These are phyloP conservation scores for Dynastes maya DNA, from an alignment of 2,888 invertebrate species.

Conservation along the genomic window DNA sequence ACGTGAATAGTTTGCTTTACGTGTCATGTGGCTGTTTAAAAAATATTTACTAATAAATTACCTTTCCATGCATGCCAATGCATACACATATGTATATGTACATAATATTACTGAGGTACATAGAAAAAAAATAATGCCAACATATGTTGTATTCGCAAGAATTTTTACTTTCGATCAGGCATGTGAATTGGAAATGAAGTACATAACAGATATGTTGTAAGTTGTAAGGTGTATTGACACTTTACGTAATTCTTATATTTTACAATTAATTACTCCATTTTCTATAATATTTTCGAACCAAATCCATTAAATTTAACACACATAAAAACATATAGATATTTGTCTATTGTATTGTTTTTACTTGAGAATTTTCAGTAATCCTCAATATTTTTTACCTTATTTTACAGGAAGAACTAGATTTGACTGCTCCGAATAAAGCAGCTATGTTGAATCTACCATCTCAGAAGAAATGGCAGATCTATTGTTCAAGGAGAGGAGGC, in stretches of 20 bases:
- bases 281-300: neutral
- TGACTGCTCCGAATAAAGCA: conserved; percentile 94
- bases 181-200: neutral
- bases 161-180: no score
- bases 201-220: neutral
- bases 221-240: neutral
- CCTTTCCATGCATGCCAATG: neutral
- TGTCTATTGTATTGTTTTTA: no score
- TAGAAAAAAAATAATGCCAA: no score
- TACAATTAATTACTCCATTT: neutral
- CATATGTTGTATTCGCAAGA: no score
- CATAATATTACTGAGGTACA: neutral
- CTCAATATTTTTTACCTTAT: conserved; percentile 42
- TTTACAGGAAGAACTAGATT: conserved; percentile 89
- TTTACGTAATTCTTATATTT: neutral
- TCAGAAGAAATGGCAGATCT: conserved; percentile 98
- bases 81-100: neutral
- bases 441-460: conserved; percentile 94
- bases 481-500: conserved; percentile 88
- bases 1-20: neutral
- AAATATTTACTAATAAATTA: conserved; percentile 9
- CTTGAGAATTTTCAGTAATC: no score
- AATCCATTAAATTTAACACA: no score
- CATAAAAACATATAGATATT: no score
- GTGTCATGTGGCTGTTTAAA: neutral